A percentile compares a stretch with the other conserved stretches of the same genome.
These are phyloP conservation scores for Stomatorhinus ivindoensis DNA, from an alignment of 2,113 vertebrate genomes.

Conservation along the genomic window DNA sequence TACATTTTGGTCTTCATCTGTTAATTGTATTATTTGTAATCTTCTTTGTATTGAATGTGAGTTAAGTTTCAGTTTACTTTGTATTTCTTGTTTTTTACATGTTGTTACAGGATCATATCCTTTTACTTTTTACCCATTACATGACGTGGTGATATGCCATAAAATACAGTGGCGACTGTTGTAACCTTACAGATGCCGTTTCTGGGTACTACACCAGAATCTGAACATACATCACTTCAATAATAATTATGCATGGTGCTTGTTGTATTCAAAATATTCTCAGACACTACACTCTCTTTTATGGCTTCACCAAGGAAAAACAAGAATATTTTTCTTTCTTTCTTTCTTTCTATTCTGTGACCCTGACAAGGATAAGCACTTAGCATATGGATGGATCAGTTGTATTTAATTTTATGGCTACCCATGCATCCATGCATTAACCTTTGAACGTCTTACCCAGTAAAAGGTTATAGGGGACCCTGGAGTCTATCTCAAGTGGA, in stretches of 20 bases:
- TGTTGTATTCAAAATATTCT: not conserved
- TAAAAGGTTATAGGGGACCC: not conserved
- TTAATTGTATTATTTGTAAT: not conserved
- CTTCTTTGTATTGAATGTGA: not conserved
- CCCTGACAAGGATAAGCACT: not conserved
- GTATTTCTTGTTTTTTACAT: not conserved
- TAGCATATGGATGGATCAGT: not conserved
- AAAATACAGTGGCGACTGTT: not conserved
- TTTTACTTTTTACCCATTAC: not conserved
- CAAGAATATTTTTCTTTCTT: too few relatives aligned
- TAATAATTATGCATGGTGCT: not conserved
- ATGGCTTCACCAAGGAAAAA: not conserved
- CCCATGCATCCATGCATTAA: not conserved
- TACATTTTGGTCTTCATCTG: not conserved
- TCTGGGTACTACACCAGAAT: not conserved
- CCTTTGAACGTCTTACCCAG: not conserved
- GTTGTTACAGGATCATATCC: not conserved
- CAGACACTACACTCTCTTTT: not conserved
- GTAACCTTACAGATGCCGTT: not conserved
- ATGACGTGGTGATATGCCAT: not conserved
- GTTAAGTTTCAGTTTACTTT: not conserved
- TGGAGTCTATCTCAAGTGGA: not conserved
- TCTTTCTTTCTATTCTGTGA: not conserved
- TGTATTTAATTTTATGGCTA: not conserved
- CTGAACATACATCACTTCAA: not conserved